Evolutionary conservation across 2,113 vertebrate genomes (phyloP), one percentile per base, ranked within the genome.

Genomic region (Egretta garzetta): DNA sequence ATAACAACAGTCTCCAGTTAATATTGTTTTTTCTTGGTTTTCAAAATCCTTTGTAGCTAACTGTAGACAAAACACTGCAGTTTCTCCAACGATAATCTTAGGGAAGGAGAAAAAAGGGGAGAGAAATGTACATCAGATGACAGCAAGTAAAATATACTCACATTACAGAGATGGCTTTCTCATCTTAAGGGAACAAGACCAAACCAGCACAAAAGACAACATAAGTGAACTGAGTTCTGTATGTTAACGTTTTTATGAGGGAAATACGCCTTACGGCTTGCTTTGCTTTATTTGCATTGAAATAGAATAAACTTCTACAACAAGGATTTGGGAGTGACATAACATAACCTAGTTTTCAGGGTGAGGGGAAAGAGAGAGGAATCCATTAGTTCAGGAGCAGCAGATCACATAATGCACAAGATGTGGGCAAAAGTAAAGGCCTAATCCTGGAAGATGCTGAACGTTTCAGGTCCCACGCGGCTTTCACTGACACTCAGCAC

Each of bases 1-100:
- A 95, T 99, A 99, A 98, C 99, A 99, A 98, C 99, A 99, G 98
- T 99, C 99, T 97, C 99, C 99, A 4, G 99, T 99, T 97, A 99
- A 98, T 93, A 99, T 98, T 14, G 99, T 99, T 98, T 99, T 99
- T 97, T 99, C 99, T 88, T 99, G 99, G 71, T 98, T 99, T 98
- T 99, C 99, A 94, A 99, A 99, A 98, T 99, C 99, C 97, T 99
- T 99, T 86, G 99, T 99, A 35, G 99, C 99, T 97, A 99, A 99
- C 97, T 99, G 99, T 96, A 99, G 98, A 97, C 99, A 98, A 98
- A 99, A 99, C 95, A 99, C 98, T 89, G 99, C 99, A 8, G 99
- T 99, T 98, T 99, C 99, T 94, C 99, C 99, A 93, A 99, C 96
- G 71, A 99, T 99, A 97, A 99, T 99, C 99, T 99, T 97, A 76